These are phyloP conservation scores for Drosophila leontia DNA, from an alignment of 1,140 invertebrate species.

Conservation along the genomic window DNA sequence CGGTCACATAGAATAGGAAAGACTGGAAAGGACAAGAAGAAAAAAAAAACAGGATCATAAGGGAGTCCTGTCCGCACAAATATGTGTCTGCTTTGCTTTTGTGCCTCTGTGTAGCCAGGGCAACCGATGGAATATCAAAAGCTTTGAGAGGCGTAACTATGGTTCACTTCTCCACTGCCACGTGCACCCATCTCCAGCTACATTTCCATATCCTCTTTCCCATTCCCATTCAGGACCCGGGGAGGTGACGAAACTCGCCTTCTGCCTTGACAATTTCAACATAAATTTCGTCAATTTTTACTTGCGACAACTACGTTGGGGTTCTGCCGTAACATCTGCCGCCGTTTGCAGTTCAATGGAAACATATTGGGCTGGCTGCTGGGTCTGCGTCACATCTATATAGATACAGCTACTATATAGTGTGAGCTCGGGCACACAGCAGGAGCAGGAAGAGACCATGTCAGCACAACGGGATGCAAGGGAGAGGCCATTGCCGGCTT, in stretches of 20 bases:
- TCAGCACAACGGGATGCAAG: conserved; percentile 51
- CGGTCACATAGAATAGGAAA: conserved; percentile 67
- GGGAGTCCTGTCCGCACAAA: conserved; percentile 3
- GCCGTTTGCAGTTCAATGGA: conserved; percentile 68
- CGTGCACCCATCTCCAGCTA: conserved; percentile 28
- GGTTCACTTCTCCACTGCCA: conserved; percentile 18
- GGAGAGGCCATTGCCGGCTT: conserved; percentile 23
- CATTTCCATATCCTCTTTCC: conserved; percentile 5
- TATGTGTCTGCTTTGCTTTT: not conserved
- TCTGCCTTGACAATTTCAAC: conserved; percentile 74
- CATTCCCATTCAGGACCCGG: not conserved
- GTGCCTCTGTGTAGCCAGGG: conserved; percentile 23
- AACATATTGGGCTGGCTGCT: conserved; percentile 62
- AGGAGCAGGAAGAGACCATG: conserved; percentile 37
- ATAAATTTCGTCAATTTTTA: conserved; percentile 75
- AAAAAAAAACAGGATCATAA: conserved; percentile 13
- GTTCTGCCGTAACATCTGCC: conserved; percentile 60
- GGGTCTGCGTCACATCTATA: conserved; percentile 34
- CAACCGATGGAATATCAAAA: conserved; percentile 38
- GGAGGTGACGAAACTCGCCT: conserved; percentile 47
- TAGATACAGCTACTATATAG: conserved; percentile 13
- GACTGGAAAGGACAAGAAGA: not conserved
- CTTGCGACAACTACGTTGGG: conserved; percentile 70
- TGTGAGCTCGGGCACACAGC: conserved; percentile 4
- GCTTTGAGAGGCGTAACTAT: conserved; percentile 17